Base-by-base conservation (phyloP, 2,113 vertebrate genomes). In the Myiopsitta monachus region DNA sequence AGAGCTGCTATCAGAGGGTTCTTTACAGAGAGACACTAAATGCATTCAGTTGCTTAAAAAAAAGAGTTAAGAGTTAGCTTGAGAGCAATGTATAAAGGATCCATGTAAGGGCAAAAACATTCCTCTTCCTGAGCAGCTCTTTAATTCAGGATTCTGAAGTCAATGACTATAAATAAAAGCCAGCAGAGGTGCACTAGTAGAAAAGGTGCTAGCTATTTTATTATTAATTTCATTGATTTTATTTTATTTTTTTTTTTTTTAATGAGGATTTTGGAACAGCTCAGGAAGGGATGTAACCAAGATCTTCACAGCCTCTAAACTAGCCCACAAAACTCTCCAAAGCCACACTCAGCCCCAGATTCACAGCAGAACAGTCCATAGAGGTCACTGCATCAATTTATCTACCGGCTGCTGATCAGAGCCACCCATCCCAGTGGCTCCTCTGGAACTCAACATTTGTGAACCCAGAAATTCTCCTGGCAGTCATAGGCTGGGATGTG, bases 81-180 rank as follows among this genome's bases (percentile, higher is more conserved):
- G 69, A 84, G 77, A 22, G 5, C 88, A 72, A 72, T 30, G 73
- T 43, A 46, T 76, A 64, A 89, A 90, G 62, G 62, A 91, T 38
- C 74, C 74, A 55, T 76, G 87, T 94, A 95, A 94, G 74, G 92
- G 92, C 74, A 95, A 72, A 91, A 91, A 76, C 78, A 91, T 94
- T 93, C 82, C 66, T 96, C 84, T 95, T 94, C 87, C 84, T 93
- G 87, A 89, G 74, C 84, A 75, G 73, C n/a, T 70, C 86, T 83
- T 88, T 75, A 57, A 78, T 82, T 94, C 91, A 39, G 49, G 30
- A 8, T 51, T 74, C 55, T 11, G 49, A 55, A 91, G 74, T 36
- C 5, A 6, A 6, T 15, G 52, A 15, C 11, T 86, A 23, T 72
- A 84, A 92, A 92, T 54, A 92, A 92, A 87, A 91, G 11, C 26